Percentiles rank a stretch among this genome's conserved stretches.
Conservation (phyloP, 2,888 invertebrate species). For the Drosophila testacea region DNA sequence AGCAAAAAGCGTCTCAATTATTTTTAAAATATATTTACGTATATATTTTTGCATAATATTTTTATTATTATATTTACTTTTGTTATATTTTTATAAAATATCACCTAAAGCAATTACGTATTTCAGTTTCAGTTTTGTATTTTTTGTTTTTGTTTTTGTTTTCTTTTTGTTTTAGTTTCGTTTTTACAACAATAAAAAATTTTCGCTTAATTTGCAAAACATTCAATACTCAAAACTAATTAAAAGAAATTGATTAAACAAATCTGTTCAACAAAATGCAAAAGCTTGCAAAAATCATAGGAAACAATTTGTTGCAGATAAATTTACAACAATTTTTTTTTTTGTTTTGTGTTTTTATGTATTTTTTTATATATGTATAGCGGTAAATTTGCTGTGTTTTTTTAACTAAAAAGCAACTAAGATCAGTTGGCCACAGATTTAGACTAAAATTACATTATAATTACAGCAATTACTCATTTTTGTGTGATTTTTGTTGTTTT, state of each 20-base stretch:
- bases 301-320: constrained; percentile 72
- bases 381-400: constrained; percentile 30
- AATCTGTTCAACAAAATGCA: constrained; percentile 71
- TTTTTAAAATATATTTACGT: constrained; percentile 63
- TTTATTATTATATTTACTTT: constrained; percentile 49
- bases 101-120: constrained; percentile 84
- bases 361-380: constrained; percentile 33
- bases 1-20: constrained; percentile 66
- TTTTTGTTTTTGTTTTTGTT: constrained; percentile 47
- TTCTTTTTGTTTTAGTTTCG: constrained; percentile 52
- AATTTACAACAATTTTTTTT: constrained; percentile 45
- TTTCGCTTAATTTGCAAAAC: constrained; percentile 60
- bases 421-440: constrained; percentile 64
- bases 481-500: constrained; percentile 55
- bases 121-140: constrained; percentile 82
- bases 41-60: constrained; percentile 49
- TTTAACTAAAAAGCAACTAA: constrained; percentile 77
- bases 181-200: constrained; percentile 67
- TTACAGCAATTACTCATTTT: constrained; percentile 64
- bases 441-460: constrained; percentile 73
- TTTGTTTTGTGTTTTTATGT: constrained; percentile 53
- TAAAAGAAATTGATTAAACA: constrained; percentile 68
- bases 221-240: constrained; percentile 66
- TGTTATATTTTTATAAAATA: constrained; percentile 80
- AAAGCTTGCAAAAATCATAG: constrained; percentile 79